Conservation (phyloP, 2,888 invertebrate species). For the Chrysina gloriosa region DNA sequence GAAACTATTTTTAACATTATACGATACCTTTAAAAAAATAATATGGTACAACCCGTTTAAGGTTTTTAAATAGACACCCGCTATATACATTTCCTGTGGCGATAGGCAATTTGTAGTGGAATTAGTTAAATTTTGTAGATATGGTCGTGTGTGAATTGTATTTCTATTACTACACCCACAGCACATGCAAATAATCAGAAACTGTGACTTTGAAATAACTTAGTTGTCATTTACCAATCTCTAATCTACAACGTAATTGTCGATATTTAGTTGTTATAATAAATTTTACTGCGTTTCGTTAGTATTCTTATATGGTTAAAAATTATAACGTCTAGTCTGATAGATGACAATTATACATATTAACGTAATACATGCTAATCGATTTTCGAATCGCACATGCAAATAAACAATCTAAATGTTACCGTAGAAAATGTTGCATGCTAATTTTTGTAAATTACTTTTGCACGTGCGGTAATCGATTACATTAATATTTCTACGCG, state of each 20-base stretch:
- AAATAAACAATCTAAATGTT: background rate
- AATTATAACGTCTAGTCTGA: background rate
- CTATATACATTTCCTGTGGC: too few species aligned
- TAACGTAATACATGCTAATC: background rate
- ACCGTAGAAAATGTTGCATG: slow-evolving; percentile 2
- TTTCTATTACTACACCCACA: too few species aligned
- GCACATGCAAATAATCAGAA: too few species aligned
- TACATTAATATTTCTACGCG: too few species aligned
- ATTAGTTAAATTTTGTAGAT: too few species aligned
- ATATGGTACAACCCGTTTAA: too few species aligned
- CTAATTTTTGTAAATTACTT: slow-evolving; percentile 3
- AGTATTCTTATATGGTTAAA: slow-evolving; percentile 13
- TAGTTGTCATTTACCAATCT: background rate
- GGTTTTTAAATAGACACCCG: too few species aligned
- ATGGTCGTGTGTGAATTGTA: too few species aligned
- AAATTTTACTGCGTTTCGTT: slow-evolving; percentile 4
- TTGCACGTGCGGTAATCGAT: slow-evolving; percentile 2
- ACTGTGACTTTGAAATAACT: background rate
- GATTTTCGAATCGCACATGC: background rate
- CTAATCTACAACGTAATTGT: background rate
- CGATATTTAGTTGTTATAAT: background rate
- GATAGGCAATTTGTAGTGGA: too few species aligned
- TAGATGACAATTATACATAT: background rate
- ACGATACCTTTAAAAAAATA: too few species aligned
- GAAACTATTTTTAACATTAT: too few species aligned